Base-by-base conservation (phyloP, 1,140 invertebrate species). In the Trichogramma pretiosum region DNA sequence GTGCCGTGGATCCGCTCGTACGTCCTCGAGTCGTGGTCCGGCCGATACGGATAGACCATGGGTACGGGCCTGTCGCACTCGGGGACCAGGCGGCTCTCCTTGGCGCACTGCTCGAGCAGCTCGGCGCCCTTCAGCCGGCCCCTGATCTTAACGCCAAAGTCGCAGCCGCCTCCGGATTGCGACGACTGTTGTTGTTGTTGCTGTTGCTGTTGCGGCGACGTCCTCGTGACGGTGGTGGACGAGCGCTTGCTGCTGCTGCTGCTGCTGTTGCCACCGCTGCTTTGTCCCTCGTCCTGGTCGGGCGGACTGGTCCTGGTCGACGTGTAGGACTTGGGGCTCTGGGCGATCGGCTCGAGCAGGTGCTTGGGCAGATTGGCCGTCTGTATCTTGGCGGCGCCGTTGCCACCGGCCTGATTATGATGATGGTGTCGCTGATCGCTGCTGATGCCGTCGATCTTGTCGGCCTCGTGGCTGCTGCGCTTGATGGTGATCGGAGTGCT, bases 281-380 rank as follows among this genome's bases (percentile, higher is more conserved):
- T 2, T 63, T 58, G 7, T 65, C 68, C 16, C 63, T 19, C 23
- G 57, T 67, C 45, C 67, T 66, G 0, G 68, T 71, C 7, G n/a
- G n/a, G n/a, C n/a, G n/a, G n/a, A n/a, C n/a, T n/a, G n/a, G n/a
- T n/a, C n/a, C n/a, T n/a, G n/a, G n/a, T n/a, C n/a, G n/a, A n/a
- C n/a, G n/a, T 67, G 39, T 67, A 65, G 0, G 67, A 68, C 1
- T n/a, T n/a, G n/a, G 68, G 68, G 38, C 67, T 70, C 37, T 71
- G 68, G 0, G 61, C 65, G 39, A 71, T 71, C 1, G 67, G 62
- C 43, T 71, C 68, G 16, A 71, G 54, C 0, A 68, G 62, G 54
- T 71, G 68, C 1, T 65, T 55, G 0, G 66, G 65, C 64, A 70
- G 68, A 28, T 56, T 64, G 2, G 65, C 61, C 36, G 68, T 66